Conservation (phyloP, 2,888 invertebrate genomes). For the Leucophenga montana region DNA sequence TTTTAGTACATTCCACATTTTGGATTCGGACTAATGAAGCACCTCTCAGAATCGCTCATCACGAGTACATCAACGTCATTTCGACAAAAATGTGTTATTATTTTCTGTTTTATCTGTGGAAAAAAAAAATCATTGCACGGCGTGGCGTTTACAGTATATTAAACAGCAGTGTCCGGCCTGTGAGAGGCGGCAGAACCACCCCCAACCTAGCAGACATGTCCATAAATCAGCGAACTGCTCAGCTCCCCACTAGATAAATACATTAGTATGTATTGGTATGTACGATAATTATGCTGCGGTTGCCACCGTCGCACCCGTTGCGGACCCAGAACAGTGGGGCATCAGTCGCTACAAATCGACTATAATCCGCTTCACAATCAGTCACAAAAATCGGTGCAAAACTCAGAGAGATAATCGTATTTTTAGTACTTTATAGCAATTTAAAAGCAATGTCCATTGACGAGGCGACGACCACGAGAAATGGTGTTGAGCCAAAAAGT, state of each 20-base stretch:
- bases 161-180: too few species aligned
- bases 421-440: constrained; percentile 71
- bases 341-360: constrained; percentile 64
- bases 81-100: background rate
- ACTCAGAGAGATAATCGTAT: constrained; percentile 68
- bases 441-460: constrained; percentile 39
- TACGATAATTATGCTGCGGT: constrained; percentile 16
- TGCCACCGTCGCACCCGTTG: background rate
- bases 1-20: constrained; percentile 20
- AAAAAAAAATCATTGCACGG: background rate
- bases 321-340: constrained; percentile 31
- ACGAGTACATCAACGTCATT: constrained; percentile 24
- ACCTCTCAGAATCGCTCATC: constrained; percentile 19
- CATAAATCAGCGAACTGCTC: background rate
- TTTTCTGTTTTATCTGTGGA: background rate
- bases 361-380: constrained; percentile 66
- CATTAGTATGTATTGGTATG: background rate
- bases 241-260: background rate
- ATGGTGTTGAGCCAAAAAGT: constrained; percentile 8
- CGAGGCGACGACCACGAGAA: constrained; percentile 37
- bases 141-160: too few species aligned
- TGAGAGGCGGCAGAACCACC: background rate
- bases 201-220: background rate
- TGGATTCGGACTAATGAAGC: constrained; percentile 2
- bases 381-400: constrained; percentile 65